Evolutionary conservation across 2,797 vertebrate genomes (phyloP), one percentile per base, ranked within the genome.

Genomic region (Choloepus didactylus): DNA sequence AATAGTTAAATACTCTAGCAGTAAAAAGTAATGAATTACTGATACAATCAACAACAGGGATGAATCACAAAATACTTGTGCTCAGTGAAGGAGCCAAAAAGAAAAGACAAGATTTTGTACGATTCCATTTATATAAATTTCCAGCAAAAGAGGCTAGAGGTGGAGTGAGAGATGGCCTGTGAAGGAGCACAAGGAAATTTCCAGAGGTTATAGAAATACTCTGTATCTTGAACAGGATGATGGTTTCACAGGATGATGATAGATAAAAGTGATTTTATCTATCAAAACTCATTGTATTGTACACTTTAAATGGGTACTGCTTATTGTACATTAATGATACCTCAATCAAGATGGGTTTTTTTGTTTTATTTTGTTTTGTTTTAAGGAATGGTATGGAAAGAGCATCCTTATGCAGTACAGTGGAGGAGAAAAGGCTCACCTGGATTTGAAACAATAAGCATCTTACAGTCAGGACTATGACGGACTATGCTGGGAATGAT

Each of bases 401-500:
- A 66, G 72, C 38, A 89, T 46, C 59, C 21, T 89, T 89, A 75
- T 19, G 27, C 62, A 81, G 35, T 67, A 86, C 75, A 73, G 77
- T 9, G 4, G 14, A 56, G 10, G 6, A 62, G 3, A 41, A 84
- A 56, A 70, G 56, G 96, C 98, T 97, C 60, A 99, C 99, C 99
- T 98, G 99, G 99, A 98, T 99, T 99, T 84, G 99, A 99, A 86
- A 99, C 99, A 81, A 99, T 98, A 97, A 99, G 97, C 64, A 99
- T 98, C 98, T 99, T 99, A 98, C 99, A 99, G 97, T 99, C 98
- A 83, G 99, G 99, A 95, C 99, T 99, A 98, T 99, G 98, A 97
- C 99, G 99, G 92, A 99, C 99, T 18, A 99, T 98, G 77, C 98
- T 98, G 91, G 99, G 99, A 99, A 99, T 99, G 98, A 99, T 99